A percentile compares a stretch with the other conserved stretches of the same genome.
These are phyloP conservation scores for Cacoxenus indagator DNA, from an alignment of 2,888 invertebrate species.

Conservation along the genomic window DNA sequence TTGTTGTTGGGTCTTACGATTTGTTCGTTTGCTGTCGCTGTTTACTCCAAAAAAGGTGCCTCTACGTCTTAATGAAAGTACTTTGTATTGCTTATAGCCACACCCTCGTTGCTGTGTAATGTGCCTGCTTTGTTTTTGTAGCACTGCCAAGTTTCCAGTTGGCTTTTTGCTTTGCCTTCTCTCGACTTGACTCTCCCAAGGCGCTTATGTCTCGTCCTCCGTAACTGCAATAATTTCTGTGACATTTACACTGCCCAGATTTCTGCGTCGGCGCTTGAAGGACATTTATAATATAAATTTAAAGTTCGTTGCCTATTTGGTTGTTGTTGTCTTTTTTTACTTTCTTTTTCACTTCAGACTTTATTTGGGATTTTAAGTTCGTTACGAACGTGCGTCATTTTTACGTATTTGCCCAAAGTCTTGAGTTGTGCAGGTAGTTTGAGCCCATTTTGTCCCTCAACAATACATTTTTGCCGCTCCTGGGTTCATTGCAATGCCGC, in stretches of 20 bases:
- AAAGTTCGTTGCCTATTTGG: background rate
- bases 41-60: background rate
- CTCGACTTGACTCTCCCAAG: background rate
- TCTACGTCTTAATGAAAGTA: background rate
- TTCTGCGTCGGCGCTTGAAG: background rate
- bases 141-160: background rate
- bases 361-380: too few species aligned
- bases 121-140: background rate
- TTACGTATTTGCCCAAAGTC: background rate
- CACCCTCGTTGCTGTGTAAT: background rate
- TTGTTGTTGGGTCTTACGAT: background rate
- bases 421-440: too few species aligned
- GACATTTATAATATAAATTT: slow-evolving; percentile 5
- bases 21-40: background rate
- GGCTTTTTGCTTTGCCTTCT: background rate
- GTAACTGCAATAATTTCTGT: background rate
- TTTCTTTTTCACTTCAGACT: background rate
- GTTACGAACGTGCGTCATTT: background rate
- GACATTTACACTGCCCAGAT: background rate
- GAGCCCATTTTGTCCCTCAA: too few species aligned
- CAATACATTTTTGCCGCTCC: too few species aligned
- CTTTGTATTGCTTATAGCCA: slow-evolving; percentile 4
- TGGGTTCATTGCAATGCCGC: too few species aligned
- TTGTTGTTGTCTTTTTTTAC: background rate
- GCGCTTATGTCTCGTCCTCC: background rate